Evolutionary conservation across 92 coral and sea anemone genomes (phyloP), one percentile per base, ranked within the genome.

Genomic region (Phenganax stokvisi): DNA sequence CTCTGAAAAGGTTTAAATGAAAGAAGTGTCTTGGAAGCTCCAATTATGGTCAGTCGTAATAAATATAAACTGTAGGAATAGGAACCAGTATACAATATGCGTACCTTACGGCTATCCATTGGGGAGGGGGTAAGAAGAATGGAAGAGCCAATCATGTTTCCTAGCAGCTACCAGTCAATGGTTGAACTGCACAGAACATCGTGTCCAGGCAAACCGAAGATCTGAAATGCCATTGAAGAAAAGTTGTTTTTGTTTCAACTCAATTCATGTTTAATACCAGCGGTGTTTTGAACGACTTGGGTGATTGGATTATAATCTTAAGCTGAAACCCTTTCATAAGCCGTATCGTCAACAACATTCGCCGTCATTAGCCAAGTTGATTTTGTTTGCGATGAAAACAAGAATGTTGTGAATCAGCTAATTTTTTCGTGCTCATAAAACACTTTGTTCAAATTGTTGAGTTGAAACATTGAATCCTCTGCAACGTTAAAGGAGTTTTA

Each of bases 311-410:
- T 66, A 10, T 6, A 66, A 30, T 37, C 72, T 66, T 66, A 66
- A 13, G 31, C 37, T 68, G 47, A 68, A 68, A 12, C 2, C 53
- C 54, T 11, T n/a, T 20, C 53, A 3, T 68, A 30, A 68, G 29
- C 73, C 13, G 52, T 13, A 30, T 30, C 73, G 20, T 30, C 53
- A 68, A 68, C 67, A 61, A n/a, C 73, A 37, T 30, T 64, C 37
- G 47, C 15, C 47, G 31, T 68, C 73, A 68, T 68, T 29, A 68
- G 73, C 73, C 73, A 68, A 68, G 73, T 68, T 68, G 47, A 68
- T 68, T 68, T 68, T 68, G 53, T 68, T 30, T 68, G 73, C n/a
- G 54, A 68, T 68, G 54, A 37, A 68, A 68, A 68, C 73, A 68
- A 68, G 47, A 10, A 37, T 25, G 13, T 12, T 51, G 44, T 37